Evolutionary conservation across 2,797 vertebrate species (phyloP).

Genomic region (Sternotherus odoratus): DNA sequence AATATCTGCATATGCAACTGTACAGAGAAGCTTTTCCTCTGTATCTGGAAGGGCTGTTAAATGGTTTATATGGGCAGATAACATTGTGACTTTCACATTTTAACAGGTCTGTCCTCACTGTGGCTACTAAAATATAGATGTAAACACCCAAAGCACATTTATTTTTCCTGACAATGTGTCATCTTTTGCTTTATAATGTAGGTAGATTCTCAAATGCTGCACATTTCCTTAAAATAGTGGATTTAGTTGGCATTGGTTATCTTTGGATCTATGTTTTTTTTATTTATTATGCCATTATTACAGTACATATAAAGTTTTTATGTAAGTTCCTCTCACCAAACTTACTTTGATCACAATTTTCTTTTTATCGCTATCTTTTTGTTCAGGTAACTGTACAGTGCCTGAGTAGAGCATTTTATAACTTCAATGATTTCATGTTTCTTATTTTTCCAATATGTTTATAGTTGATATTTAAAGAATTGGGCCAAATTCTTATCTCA

Average conservation of each 20-base stretch:
- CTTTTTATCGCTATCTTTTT: background rate
- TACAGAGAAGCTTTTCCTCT: background rate
- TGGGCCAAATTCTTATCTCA: background rate
- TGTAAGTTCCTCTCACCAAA: background rate
- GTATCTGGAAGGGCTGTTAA: background rate
- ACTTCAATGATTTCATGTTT: background rate
- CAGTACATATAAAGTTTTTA: background rate
- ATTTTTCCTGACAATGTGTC: background rate
- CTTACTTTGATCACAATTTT: background rate
- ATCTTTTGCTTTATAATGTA: background rate
- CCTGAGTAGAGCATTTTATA: background rate
- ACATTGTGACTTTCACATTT: background rate
- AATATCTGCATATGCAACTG: background rate
- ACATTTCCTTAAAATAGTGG: conserved; percentile 1
- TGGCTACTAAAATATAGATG: background rate
- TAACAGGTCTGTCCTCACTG: background rate
- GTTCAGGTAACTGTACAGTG: background rate
- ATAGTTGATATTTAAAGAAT: background rate
- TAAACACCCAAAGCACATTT: background rate
- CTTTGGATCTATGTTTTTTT: background rate
- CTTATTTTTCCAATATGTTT: background rate
- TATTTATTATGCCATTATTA: background rate
- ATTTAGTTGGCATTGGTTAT: background rate
- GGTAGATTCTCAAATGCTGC: background rate
- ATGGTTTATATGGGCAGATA: background rate